These are phyloP conservation scores for Trichomalopsis sarcophagae DNA, from an alignment of 1,140 invertebrate genomes.

Conservation along the genomic window DNA sequence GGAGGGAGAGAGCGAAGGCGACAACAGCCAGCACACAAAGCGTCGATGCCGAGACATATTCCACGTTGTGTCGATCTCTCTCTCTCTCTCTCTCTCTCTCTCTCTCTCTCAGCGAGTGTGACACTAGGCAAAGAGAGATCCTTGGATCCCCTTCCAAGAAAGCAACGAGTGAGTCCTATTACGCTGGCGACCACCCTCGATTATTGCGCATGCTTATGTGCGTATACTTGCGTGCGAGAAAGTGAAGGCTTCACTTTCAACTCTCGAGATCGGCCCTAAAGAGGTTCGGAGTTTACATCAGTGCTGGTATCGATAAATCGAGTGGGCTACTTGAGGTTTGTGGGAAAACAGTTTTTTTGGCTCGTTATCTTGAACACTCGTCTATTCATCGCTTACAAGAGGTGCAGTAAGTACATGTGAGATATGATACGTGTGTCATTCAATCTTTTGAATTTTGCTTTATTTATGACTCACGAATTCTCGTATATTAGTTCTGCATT, in stretches of 20 bases:
- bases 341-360: not conserved
- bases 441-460: too few relatives aligned
- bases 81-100: not conserved
- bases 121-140: not conserved
- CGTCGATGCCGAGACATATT: slow-evolving; percentile 5
- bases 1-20: not conserved
- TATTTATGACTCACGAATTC: not conserved
- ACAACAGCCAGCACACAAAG: not conserved
- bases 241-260: not conserved
- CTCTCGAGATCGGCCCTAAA: not conserved
- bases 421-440: too few relatives aligned
- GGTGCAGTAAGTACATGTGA: too few relatives aligned
- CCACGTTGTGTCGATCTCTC: not conserved
- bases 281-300: too few relatives aligned
- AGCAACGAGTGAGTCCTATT: slow-evolving; percentile 3
- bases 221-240: not conserved
- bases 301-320: not conserved
- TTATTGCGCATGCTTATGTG: not conserved
- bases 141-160: not conserved
- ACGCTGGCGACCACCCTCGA: not conserved
- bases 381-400: too few relatives aligned
- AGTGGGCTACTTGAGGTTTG: not conserved
- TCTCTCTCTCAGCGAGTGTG: not conserved
- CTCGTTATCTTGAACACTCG: too few relatives aligned
- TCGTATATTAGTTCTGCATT: not conserved